These are phyloP conservation scores for Drosophila anceps DNA, from an alignment of 2,888 invertebrate genomes.

Conservation along the genomic window DNA sequence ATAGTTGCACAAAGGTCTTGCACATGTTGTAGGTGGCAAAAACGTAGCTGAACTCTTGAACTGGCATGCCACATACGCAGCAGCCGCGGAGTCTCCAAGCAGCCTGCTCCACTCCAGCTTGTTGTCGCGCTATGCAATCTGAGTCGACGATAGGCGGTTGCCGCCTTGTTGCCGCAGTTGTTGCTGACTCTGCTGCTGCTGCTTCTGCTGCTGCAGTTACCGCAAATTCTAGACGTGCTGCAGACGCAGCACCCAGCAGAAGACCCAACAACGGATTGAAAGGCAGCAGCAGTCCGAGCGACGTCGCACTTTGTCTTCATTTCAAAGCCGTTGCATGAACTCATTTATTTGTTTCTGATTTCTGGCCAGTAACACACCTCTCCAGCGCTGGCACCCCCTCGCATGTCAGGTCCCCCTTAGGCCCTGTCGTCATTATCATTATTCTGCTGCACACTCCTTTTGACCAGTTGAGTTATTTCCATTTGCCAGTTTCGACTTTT, in stretches of 20 bases:
- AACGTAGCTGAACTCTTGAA: conserved; percentile 70
- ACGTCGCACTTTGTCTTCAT: conserved; percentile 76
- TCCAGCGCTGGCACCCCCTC: conserved; percentile 7
- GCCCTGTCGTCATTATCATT: conserved; percentile 73
- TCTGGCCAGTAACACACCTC: conserved; percentile 73
- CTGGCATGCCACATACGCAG: conserved; percentile 61
- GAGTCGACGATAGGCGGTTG: conserved; percentile 38
- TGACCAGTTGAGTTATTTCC: conserved; percentile 62
- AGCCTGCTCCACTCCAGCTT: conserved; percentile 6
- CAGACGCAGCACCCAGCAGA: conserved; percentile 19
- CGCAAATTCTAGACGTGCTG: conserved; percentile 64
- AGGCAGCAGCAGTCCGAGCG: conserved; percentile 18
- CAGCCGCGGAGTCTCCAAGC: conserved; percentile 9
- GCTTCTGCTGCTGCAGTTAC: conserved; percentile 13
- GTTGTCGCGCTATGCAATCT: conserved; percentile 50
- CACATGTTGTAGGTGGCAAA: conserved; percentile 61
- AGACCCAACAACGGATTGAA: not conserved
- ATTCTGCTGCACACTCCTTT: conserved; percentile 57
- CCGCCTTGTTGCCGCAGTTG: conserved; percentile 39
- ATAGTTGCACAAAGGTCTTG: conserved; percentile 23
- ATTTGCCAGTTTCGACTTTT: conserved; percentile 60
- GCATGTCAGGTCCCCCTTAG: conserved; percentile 2
- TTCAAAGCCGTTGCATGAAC: conserved; percentile 78
- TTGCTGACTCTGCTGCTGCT: conserved; percentile 7
- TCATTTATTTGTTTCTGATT: conserved; percentile 82